phyloP scores from a whole-genome alignment of 1,140 invertebrate species.

The Melanaphis sacchari region DNA sequence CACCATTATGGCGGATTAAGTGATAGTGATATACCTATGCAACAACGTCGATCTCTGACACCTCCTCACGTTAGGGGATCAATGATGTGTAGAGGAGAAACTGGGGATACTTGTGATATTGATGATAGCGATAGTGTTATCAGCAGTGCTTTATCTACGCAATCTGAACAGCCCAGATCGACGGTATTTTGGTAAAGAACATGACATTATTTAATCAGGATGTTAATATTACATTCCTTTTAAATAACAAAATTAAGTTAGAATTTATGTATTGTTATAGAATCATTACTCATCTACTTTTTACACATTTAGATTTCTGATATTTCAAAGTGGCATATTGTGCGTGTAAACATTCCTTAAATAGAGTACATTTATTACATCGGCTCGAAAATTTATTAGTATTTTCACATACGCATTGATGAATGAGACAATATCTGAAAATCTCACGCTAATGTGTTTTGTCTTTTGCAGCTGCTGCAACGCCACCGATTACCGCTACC shows the following conservation, averaged over 20 bases:
- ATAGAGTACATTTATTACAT: slow-evolving; percentile 30
- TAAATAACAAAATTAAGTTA: not conserved
- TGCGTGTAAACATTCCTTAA: slow-evolving; percentile 21
- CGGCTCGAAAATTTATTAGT: slow-evolving; percentile 44
- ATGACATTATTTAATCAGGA: not conserved
- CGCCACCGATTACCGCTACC: slow-evolving; percentile 56
- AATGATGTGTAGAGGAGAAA: slow-evolving; percentile 66
- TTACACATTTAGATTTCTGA: slow-evolving; percentile 39
- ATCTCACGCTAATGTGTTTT: slow-evolving; percentile 48
- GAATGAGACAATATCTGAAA: not conserved
- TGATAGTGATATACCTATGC: slow-evolving; percentile 78
- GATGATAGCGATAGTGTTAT: slow-evolving; percentile 86
- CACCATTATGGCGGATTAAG: slow-evolving; percentile 81
- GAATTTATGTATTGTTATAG: not conserved
- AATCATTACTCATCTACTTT: slow-evolving; percentile 32
- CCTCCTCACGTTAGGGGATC: slow-evolving; percentile 60
- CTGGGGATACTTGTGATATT: slow-evolving; percentile 78
- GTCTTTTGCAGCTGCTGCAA: slow-evolving; percentile 57
- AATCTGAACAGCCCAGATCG: slow-evolving; percentile 83
- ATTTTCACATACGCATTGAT: slow-evolving; percentile 37
- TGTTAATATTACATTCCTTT: not conserved
- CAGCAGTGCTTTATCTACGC: slow-evolving; percentile 90
- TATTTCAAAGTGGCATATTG: slow-evolving; percentile 36
- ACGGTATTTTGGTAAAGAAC: slow-evolving; percentile 65
- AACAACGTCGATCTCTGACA: slow-evolving; percentile 65